phyloP scores from a whole-genome alignment of 2,888 invertebrate species.

The Torymus auratus region DNA sequence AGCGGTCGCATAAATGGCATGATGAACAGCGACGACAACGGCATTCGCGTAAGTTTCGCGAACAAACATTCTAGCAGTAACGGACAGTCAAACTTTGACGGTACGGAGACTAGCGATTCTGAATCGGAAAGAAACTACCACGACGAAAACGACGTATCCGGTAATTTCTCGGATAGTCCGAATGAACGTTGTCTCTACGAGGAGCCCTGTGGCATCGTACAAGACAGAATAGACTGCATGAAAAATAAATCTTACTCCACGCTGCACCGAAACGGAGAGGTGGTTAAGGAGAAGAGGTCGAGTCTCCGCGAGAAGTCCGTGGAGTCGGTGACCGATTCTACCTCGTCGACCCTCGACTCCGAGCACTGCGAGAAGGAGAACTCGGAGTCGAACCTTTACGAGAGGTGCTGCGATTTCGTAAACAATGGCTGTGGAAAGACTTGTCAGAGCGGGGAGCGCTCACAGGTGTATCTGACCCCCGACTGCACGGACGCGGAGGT shows the following conservation, averaged over 20 bases:
- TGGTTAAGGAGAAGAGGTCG: conserved; percentile 22
- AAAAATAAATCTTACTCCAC: conserved; percentile 44
- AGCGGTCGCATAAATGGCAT: conserved; percentile 43
- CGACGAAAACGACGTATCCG: conserved; percentile 42
- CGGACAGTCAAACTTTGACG: conserved; percentile 45
- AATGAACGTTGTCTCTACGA: conserved; percentile 51
- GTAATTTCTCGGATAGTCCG: conserved; percentile 44
- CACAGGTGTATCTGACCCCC: conserved; percentile 33
- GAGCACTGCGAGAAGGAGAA: conserved; percentile 54
- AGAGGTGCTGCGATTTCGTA: conserved; percentile 68
- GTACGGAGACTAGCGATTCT: conserved; percentile 56
- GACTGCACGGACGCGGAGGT: conserved; percentile 59
- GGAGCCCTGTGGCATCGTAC: conserved; percentile 34
- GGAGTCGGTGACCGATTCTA: conserved; percentile 54
- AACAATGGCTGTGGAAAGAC: conserved; percentile 57
- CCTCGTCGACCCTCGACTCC: conserved; percentile 51
- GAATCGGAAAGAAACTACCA: conserved; percentile 57
- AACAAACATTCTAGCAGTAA: conserved; percentile 52
- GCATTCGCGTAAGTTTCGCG: conserved; percentile 56
- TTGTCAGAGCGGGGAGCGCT: conserved; percentile 21
- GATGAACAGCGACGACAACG: conserved; percentile 50
- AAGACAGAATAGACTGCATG: conserved; percentile 25
- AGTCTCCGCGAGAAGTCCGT: conserved; percentile 47
- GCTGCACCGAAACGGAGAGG: conserved; percentile 39
- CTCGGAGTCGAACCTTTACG: conserved; percentile 62